Evolutionary conservation across 2,797 vertebrate genomes (phyloP), one percentile per base, ranked within the genome.

Genomic region (Anisognathus igniventris): DNA sequence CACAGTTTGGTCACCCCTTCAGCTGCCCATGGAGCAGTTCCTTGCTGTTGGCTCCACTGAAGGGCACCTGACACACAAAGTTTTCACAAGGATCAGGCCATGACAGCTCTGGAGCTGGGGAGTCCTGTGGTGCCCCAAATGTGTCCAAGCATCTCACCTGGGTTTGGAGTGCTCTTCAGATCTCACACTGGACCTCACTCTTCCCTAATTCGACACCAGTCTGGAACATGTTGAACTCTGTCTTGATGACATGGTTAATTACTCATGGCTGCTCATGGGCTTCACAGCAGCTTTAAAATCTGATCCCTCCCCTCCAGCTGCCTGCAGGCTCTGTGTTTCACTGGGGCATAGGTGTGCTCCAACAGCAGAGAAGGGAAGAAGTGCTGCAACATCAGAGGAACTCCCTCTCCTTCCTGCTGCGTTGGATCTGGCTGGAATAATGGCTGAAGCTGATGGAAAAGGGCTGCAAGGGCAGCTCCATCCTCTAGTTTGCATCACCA

Each of bases 1-100:
- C 0, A 0, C 39, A 53, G 37, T 30, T 79, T 1, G 3, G 60
- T 42, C 50, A 40, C 33, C 0, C 1, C 37, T 47, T 31, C 66
- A 51, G 71, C 47, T 48, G 68, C 54, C 33, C 33, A 20, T 0
- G 0, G 27, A 57, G 27, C 62, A 56, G 40, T 31, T 37, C 31
- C 51, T 35, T 1, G 0, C 47, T 61, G 14, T 11, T 1, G 2
- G 73, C 76, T 57, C 47, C 37, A 31, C 42, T 4, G 5, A 48
- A 37, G 47, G 47, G 12, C 6, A 15, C 23, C 47, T n/a, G 51
- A 40, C 0, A 0, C 7, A 20, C 0, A 18, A 30, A 28, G 18
- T 18, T 57, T 47, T 62, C 56, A 28, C 31, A 40, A 39, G 15
- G 44, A 47, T 8, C 23, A 64, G 40, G 14, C 37, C 72, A 14